Evolutionary conservation across 2,113 vertebrate species (phyloP), one percentile per base, ranked within the genome.

Genomic region (Cisticola juncidis): DNA sequence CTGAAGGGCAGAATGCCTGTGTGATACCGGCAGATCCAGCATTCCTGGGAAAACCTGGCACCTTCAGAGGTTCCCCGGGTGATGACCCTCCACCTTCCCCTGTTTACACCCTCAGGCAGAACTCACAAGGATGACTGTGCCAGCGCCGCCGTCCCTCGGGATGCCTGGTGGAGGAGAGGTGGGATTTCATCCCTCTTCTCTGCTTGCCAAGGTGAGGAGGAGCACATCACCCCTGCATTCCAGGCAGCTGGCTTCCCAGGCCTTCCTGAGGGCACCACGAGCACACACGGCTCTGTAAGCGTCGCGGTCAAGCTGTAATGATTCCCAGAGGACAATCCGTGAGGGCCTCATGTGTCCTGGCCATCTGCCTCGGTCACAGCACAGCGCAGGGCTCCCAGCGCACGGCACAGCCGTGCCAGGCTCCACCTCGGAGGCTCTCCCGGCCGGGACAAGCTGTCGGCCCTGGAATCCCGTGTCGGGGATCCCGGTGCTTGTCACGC

Each of bases 371-470:
- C 2, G 5, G 58, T 35, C 3, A 1, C 54, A 69, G 71, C 14
- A n/a, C n/a, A n/a, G n/a, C 16, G 1, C 44, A 56, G 70, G 33
- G n/a, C 35, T 66, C 19, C 28, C 45, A 64, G 82, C 0, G 0
- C 60, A 50, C 36, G 72, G 9, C 60, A 18, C 42, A 20, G 78
- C 47, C n/a, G 6, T 3, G 35, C 42, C 38, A 6, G 44, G 76
- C 47, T 3, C 0, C 36, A 10, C 44, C 81, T 42, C 33, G 0
- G 0, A 0, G 12, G 5, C 3, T 42, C 22, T 7, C 8, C 88
- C 1, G 0, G 28, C 6, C 0, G 24, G 61, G n/a, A 44, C 16
- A 5, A 69, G 36, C 28, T 15, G 6, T 3, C 7, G 18, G 1
- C 0, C 14, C 44, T 26, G 57, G 57, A 56, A 28, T 10, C 11